phyloP scores from a whole-genome alignment of 2,113 vertebrate species.

The Tauraco erythrolophus region DNA sequence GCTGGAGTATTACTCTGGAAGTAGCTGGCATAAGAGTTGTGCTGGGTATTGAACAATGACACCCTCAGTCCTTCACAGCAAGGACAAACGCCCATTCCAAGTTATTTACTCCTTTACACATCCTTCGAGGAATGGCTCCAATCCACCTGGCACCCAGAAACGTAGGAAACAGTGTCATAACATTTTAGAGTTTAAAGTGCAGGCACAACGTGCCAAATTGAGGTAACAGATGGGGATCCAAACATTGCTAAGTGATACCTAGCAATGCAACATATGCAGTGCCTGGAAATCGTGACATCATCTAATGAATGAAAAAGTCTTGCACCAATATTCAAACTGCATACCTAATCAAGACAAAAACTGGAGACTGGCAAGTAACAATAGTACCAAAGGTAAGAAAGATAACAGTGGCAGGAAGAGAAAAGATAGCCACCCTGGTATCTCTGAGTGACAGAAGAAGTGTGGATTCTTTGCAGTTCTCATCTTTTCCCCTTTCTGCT shows the following conservation, averaged over 20 bases:
- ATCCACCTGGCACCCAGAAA: constrained; percentile 69
- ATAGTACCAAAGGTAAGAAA: neutral
- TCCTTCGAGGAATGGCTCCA: constrained; percentile 65
- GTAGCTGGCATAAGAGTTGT: neutral
- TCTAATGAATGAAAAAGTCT: constrained; percentile 7
- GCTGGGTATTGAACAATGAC: neutral
- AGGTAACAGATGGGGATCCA: constrained; percentile 70
- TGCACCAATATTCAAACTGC: neutral
- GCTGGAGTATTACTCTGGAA: constrained; percentile 31
- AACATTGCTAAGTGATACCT: constrained; percentile 71
- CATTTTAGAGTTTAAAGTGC: constrained; percentile 69
- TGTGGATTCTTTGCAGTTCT: neutral
- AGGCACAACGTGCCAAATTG: constrained; percentile 63
- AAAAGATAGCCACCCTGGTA: neutral
- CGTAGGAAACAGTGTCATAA: constrained; percentile 53
- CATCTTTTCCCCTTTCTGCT: neutral
- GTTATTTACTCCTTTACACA: constrained; percentile 23
- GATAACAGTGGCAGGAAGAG: neutral
- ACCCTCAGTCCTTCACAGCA: neutral
- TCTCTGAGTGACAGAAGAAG: neutral
- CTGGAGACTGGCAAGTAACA: neutral
- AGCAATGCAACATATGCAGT: constrained; percentile 70
- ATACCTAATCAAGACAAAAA: neutral
- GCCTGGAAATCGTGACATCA: constrained; percentile 51
- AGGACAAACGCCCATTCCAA: constrained; percentile 31